Evolutionary conservation across 2,888 invertebrate species (phyloP).

Genomic region (Macrostomum cliftonense): DNA sequence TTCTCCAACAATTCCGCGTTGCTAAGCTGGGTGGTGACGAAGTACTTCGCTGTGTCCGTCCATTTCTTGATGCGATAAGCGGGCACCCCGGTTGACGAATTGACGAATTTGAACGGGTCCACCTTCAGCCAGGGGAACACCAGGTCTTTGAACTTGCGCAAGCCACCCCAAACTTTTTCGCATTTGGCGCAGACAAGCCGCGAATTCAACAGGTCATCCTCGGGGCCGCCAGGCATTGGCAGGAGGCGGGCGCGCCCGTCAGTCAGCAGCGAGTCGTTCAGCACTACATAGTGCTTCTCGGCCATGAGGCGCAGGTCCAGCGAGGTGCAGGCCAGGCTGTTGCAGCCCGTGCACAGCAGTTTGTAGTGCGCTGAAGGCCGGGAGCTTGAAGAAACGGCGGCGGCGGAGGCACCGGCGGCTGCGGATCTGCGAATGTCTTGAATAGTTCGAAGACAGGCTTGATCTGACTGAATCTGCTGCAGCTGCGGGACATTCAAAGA

Average conservation of each 20-base stretch:
- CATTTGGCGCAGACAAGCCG: conserved; percentile 16
- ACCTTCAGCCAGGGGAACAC: conserved; percentile 15
- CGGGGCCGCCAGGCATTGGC: conserved; percentile 6
- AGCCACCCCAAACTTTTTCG: conserved; percentile 15
- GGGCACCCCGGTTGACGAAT: not conserved
- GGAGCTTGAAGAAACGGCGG: too few species aligned
- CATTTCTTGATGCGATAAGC: too few species aligned
- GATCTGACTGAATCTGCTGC: too few species aligned
- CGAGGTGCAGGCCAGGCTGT: conserved; percentile 19
- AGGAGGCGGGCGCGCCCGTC: conserved; percentile 11
- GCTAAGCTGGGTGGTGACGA: too few species aligned
- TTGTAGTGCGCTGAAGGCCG: conserved; percentile 13
- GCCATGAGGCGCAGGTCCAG: conserved; percentile 19
- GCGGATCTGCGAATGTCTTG: too few species aligned
- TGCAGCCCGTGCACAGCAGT: conserved; percentile 22
- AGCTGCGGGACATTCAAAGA: too few species aligned
- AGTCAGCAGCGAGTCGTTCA: conserved; percentile 15
- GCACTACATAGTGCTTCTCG: conserved; percentile 20
- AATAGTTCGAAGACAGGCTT: too few species aligned
- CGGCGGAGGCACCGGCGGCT: too few species aligned
- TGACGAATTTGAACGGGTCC: conserved; percentile 12
- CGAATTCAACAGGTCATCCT: conserved; percentile 13
- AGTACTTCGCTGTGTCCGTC: too few species aligned
- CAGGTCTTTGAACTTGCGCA: conserved; percentile 12
- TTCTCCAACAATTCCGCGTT: too few species aligned